Percentiles rank a stretch among this genome's conserved stretches.
Conservation (phyloP, 2,888 invertebrate species). For the Cheilosia grossa region DNA sequence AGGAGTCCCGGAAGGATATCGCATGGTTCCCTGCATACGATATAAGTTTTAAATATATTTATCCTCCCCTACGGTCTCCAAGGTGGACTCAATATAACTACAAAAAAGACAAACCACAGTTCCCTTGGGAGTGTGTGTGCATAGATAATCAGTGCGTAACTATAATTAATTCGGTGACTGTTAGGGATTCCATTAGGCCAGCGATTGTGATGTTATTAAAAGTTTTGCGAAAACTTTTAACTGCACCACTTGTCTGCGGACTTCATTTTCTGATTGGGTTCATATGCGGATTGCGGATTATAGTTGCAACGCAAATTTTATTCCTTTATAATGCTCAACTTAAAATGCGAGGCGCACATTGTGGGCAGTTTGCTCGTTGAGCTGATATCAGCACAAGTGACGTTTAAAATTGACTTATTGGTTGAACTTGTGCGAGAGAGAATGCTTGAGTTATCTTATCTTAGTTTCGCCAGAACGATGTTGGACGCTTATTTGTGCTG, state of each 20-base stretch:
- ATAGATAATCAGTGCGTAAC: conserved; percentile 31
- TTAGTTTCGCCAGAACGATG: conserved; percentile 1
- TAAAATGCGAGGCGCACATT: not conserved
- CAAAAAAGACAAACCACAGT: not conserved
- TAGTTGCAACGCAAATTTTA: conserved; percentile 35
- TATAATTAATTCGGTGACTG: conserved; percentile 63
- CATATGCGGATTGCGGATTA: conserved; percentile 11
- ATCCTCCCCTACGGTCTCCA: not conserved
- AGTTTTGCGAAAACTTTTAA: conserved; percentile 57
- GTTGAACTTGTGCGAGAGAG: conserved; percentile 60
- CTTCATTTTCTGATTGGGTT: conserved; percentile 41
- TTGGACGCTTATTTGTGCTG: conserved; percentile 1
- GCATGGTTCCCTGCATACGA: not conserved
- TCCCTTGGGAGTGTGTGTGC: conserved; percentile 65
- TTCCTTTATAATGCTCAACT: conserved; percentile 42
- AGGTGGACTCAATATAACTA: conserved; percentile 8
- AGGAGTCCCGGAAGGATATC: conserved; percentile 6
- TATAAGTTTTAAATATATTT: not conserved
- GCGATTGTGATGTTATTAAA: conserved; percentile 66
- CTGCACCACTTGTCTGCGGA: not conserved
- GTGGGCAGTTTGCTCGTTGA: conserved; percentile 23
- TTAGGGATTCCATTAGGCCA: conserved; percentile 42
- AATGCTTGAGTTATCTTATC: conserved; percentile 48
- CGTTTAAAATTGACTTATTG: conserved; percentile 64
- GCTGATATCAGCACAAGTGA: conserved; percentile 54